Conservation (phyloP, 1,140 invertebrate species). For the Aphelinus atriplicis region DNA sequence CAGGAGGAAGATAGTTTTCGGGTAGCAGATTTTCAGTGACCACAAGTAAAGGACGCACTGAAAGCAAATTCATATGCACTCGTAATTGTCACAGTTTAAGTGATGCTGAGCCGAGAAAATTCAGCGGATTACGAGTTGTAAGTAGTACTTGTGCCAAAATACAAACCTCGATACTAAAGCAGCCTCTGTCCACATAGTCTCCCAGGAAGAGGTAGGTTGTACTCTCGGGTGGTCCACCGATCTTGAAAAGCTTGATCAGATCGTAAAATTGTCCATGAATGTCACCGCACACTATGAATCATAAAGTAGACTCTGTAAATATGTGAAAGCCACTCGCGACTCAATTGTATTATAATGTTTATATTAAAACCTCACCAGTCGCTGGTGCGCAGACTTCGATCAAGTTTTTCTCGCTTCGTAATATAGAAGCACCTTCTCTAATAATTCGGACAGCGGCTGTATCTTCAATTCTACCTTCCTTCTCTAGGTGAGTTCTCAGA, state of each 20-base stretch:
- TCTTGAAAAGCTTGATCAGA: constrained; percentile 99
- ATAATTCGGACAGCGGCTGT: constrained; percentile 96
- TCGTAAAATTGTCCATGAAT: constrained; percentile 99
- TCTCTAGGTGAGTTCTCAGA: constrained; percentile 97
- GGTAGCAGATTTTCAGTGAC: constrained; percentile 98
- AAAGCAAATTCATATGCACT: constrained; percentile 54
- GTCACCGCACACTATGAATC: constrained; percentile 93
- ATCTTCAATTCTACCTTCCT: constrained; percentile 98
- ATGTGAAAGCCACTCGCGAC: background rate
- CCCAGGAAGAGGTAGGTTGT: constrained; percentile 99
- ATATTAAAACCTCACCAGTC: constrained; percentile 76
- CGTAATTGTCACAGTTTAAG: too few relatives aligned
- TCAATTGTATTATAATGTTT: too few relatives aligned
- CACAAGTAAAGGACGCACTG: constrained; percentile 99
- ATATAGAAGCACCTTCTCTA: constrained; percentile 93
- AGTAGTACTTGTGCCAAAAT: too few relatives aligned
- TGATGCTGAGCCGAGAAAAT: background rate
- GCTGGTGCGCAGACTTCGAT: constrained; percentile 99
- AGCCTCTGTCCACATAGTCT: constrained; percentile 99
- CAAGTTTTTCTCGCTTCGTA: constrained; percentile 98
- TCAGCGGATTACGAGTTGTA: background rate
- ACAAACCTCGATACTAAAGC: constrained; percentile 98
- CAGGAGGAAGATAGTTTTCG: constrained; percentile 97
- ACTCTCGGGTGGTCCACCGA: constrained; percentile 94
- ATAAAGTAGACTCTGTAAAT: background rate